A percentile compares a stretch with the other conserved stretches of the same genome.
Conservation (phyloP, 2,888 invertebrate genomes). For the Nomada ferruginata region DNA sequence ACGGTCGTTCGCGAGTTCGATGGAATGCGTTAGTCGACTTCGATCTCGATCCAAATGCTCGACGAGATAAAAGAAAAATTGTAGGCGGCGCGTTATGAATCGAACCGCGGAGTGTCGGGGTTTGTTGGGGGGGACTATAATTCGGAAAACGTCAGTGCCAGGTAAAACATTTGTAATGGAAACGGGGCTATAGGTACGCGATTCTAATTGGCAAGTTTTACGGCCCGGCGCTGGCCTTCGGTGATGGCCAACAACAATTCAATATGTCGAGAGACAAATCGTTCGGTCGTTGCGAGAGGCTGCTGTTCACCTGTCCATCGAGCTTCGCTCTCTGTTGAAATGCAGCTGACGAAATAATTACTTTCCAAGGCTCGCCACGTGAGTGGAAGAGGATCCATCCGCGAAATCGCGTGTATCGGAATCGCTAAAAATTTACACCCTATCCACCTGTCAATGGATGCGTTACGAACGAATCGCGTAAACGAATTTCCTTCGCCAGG, state of each 20-base stretch:
- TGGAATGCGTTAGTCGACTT: background rate
- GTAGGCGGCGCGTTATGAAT: too few relatives aligned
- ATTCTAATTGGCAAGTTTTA: slow-evolving; percentile 52
- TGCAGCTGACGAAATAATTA: slow-evolving; percentile 72
- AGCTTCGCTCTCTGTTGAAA: slow-evolving; percentile 58
- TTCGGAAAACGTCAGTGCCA: slow-evolving; percentile 15
- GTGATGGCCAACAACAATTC: slow-evolving; percentile 62
- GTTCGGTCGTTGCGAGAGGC: slow-evolving; percentile 63
- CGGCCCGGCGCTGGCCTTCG: background rate
- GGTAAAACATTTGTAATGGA: slow-evolving; percentile 37
- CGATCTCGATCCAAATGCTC: background rate
- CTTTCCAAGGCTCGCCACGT: slow-evolving; percentile 48
- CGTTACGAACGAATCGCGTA: slow-evolving; percentile 38
- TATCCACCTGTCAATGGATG: slow-evolving; percentile 58
- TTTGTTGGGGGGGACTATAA: background rate
- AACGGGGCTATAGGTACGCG: background rate
- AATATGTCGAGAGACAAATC: slow-evolving; percentile 67
- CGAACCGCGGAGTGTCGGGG: background rate
- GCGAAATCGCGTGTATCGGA: slow-evolving; percentile 41
- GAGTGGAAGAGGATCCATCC: slow-evolving; percentile 40
- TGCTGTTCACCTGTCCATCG: slow-evolving; percentile 68
- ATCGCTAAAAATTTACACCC: slow-evolving; percentile 53
- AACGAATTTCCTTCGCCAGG: slow-evolving; percentile 35
- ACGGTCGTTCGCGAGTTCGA: background rate
- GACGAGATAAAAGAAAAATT: background rate